A percentile compares a stretch with the other conserved stretches of the same genome.
Evolutionary conservation across 1,140 invertebrate genomes (phyloP).

Genomic region (Pseudomyrmex flavicornis): DNA sequence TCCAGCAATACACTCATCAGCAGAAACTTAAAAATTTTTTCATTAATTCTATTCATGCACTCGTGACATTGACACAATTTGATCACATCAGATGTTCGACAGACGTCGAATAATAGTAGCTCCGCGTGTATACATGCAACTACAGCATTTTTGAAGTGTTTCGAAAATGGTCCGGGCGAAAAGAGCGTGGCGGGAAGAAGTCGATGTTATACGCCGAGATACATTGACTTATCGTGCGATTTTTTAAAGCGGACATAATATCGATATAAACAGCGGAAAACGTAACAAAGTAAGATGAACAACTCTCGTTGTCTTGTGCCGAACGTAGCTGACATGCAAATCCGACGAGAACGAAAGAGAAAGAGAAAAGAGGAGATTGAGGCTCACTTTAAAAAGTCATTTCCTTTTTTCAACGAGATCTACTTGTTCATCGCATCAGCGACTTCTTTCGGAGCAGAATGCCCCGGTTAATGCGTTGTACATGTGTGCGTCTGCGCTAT

Average conservation of each 20-base stretch:
- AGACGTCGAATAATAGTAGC: neutral
- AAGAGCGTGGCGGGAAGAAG: slow-evolving; percentile 43
- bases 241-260: slow-evolving; percentile 75
- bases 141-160: slow-evolving; percentile 64
- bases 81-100: slow-evolving; percentile 36
- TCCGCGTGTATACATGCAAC: neutral
- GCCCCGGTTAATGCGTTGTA: slow-evolving; percentile 10
- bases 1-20: slow-evolving; percentile 4
- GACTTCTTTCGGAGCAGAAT: neutral
- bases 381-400: slow-evolving; percentile 3
- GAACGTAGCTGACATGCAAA: slow-evolving; percentile 20
- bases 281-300: slow-evolving; percentile 81
- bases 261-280: slow-evolving; percentile 76
- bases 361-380: neutral
- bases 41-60: slow-evolving; percentile 28
- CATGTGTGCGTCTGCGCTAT: slow-evolving; percentile 11
- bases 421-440: neutral
- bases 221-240: slow-evolving; percentile 77
- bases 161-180: slow-evolving; percentile 57
- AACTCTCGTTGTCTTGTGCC: slow-evolving; percentile 54
- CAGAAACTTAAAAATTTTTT: slow-evolving; percentile 18
- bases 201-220: slow-evolving; percentile 58
- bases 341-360: slow-evolving; percentile 26
- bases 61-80: slow-evolving; percentile 14
- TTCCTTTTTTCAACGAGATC: neutral